Evolutionary conservation across 92 coral and sea anemone species (phyloP).

Genomic region (Blastomussa wellsi): DNA sequence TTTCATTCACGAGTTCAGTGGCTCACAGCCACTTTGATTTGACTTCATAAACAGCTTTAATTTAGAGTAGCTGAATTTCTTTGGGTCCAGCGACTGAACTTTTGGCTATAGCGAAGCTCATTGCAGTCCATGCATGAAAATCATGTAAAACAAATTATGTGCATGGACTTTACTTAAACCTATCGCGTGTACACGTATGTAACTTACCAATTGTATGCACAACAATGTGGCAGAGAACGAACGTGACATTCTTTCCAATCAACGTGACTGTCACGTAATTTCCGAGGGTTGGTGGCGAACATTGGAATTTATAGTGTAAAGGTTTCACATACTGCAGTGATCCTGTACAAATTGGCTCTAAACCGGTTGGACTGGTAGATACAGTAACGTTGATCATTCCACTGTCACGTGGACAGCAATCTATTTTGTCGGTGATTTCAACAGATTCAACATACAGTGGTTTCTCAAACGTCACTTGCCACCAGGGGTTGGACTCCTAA

Average conservation of each 20-base stretch:
- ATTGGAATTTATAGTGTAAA: not conserved
- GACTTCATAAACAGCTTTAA: too few species aligned
- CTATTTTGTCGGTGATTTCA: slow-evolving; percentile 12
- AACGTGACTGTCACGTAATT: slow-evolving; percentile 14
- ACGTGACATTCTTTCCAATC: slow-evolving; percentile 10
- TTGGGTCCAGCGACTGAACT: too few species aligned
- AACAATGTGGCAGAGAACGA: slow-evolving; percentile 17
- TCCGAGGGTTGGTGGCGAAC: slow-evolving; percentile 3
- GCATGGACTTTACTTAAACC: not conserved
- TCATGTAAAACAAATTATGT: not conserved
- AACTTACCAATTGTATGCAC: slow-evolving; percentile 3
- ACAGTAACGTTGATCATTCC: slow-evolving; percentile 8
- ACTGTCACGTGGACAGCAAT: slow-evolving; percentile 31
- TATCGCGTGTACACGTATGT: not conserved
- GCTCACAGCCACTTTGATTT: too few species aligned
- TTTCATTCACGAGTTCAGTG: too few species aligned
- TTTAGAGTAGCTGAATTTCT: too few species aligned
- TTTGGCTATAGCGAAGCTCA: too few species aligned
- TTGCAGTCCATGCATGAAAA: not conserved
- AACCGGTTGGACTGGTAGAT: not conserved
- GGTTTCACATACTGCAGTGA: not conserved
- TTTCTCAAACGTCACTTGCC: slow-evolving; percentile 22
- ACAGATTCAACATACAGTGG: slow-evolving; percentile 20
- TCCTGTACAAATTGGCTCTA: not conserved
- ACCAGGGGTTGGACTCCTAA: slow-evolving; percentile 40